Conservation (phyloP, 1,140 invertebrate genomes). For the Kradibia gibbosae region DNA sequence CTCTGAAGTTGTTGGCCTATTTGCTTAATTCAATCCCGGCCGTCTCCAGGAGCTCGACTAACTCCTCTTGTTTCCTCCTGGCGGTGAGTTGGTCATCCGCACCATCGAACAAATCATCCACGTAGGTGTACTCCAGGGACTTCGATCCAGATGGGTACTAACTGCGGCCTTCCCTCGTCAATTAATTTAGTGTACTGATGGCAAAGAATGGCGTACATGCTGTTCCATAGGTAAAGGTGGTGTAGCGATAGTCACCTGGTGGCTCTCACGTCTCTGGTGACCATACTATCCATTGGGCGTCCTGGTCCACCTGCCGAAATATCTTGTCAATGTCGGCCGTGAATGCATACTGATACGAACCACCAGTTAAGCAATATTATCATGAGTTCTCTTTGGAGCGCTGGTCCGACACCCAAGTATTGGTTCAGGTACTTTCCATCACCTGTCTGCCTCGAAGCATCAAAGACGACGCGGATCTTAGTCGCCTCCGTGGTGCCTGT, state of each 20-base stretch:
- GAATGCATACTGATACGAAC: not conserved
- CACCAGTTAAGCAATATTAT: not conserved
- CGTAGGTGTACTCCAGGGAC: not conserved
- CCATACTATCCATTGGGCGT: constrained; percentile 36
- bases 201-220: not conserved
- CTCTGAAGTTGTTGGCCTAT: constrained; percentile 14
- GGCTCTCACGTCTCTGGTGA: not conserved
- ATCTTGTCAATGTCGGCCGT: not conserved
- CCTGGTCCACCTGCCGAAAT: not conserved
- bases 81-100: not conserved
- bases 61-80: not conserved
- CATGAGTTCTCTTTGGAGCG: not conserved
- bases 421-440: not conserved
- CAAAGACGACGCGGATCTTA: not conserved
- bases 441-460: not conserved
- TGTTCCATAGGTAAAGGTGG: not conserved
- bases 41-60: not conserved
- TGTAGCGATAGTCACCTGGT: not conserved
- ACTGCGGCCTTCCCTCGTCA: not conserved
- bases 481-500: too few species aligned
- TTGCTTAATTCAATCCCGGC: constrained; percentile 16
- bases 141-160: not conserved
- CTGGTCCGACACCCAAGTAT: not conserved
- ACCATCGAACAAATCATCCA: not conserved
- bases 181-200: not conserved